phyloP scores from a whole-genome alignment of 2,113 vertebrate species.

The Aviceda subcristata region DNA sequence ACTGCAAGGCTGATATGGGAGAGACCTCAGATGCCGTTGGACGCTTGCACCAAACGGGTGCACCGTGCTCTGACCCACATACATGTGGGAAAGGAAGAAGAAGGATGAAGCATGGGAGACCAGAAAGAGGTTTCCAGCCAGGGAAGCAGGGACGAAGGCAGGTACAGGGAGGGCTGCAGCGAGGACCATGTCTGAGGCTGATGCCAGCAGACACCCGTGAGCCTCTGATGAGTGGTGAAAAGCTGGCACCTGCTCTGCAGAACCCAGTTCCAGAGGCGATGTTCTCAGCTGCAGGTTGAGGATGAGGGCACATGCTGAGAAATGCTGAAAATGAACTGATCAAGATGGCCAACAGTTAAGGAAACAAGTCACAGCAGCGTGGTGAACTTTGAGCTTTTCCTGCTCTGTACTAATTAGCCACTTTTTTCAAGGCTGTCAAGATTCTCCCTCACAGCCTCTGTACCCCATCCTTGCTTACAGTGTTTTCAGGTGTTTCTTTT shows the following conservation, averaged over 20 bases:
- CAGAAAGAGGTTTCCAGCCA: not conserved
- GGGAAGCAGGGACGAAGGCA: not conserved
- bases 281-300: not conserved
- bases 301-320: not conserved
- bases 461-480: not conserved
- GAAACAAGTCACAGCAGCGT: not conserved
- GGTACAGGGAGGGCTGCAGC: not conserved
- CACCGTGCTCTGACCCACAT: not conserved
- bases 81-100: not conserved
- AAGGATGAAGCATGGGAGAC: not conserved
- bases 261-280: not conserved
- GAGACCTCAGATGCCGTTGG: not conserved
- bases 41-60: not conserved
- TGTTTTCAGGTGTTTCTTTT: not conserved
- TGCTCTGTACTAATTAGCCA: not conserved
- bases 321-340: not conserved
- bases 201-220: not conserved
- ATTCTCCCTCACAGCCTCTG: not conserved
- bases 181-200: accelerated
- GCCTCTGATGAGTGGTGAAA: not conserved
- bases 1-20: not conserved
- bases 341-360: not conserved
- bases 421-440: not conserved
- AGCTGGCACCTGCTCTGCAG: not conserved
- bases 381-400: not conserved